Evolutionary conservation across 2,113 vertebrate species (phyloP).

Genomic region (Telmatochromis sp.): DNA sequence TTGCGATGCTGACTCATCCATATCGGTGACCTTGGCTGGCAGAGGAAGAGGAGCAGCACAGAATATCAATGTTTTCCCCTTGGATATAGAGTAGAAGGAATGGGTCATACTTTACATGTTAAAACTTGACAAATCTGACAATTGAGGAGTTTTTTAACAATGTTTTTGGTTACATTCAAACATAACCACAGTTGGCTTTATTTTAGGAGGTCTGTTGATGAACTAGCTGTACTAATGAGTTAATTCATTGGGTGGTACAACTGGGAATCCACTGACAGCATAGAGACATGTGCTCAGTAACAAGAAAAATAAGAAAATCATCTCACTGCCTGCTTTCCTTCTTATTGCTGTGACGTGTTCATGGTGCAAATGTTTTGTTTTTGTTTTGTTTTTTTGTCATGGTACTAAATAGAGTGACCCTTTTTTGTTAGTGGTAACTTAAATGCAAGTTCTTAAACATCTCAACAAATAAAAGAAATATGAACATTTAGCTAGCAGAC

Average conservation of each 20-base stretch:
- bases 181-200: not conserved
- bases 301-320: not conserved
- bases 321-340: not conserved
- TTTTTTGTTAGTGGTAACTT: not conserved
- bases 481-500: not conserved
- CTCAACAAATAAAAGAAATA: not conserved
- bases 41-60: not conserved
- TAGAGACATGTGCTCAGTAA: not conserved
- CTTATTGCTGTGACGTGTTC: not conserved
- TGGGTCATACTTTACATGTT: not conserved
- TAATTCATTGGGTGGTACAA: not conserved
- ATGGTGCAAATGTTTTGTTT: not conserved
- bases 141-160: not conserved
- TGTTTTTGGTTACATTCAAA: not conserved
- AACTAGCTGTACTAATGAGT: not conserved
- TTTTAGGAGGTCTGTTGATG: not conserved
- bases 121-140: not conserved
- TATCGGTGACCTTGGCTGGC: slow-evolving; percentile 35
- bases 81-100: not conserved
- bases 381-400: not conserved
- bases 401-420: not conserved
- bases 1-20: slow-evolving; percentile 49
- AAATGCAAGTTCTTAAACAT: not conserved
- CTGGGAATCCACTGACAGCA: not conserved
- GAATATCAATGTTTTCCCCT: slow-evolving; percentile 37